A percentile compares a stretch with the other conserved stretches of the same genome.
phyloP scores from a whole-genome alignment of 2,113 vertebrate species.

The Aspiorhynchus laticeps region DNA sequence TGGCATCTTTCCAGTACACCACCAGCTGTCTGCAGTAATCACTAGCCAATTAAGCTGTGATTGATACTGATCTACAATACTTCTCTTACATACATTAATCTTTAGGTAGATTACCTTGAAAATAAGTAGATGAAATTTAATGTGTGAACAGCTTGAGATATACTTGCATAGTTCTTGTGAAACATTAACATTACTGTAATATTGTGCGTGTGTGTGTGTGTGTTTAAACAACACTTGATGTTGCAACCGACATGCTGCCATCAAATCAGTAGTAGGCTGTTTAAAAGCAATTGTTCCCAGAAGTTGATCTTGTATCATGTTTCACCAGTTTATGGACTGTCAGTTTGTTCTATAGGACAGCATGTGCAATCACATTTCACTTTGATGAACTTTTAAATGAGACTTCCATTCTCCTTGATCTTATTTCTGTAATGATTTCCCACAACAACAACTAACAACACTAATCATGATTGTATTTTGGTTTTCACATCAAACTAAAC shows the following conservation, averaged over 20 bases:
- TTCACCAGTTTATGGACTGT: background rate
- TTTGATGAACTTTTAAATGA: background rate
- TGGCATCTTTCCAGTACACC: constrained; percentile 89
- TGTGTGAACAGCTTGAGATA: background rate
- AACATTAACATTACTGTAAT: background rate
- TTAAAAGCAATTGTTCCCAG: background rate
- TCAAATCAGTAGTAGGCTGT: background rate
- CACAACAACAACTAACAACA: background rate
- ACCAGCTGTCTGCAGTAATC: constrained; percentile 73
- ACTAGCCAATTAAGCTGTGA: background rate
- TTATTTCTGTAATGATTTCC: background rate
- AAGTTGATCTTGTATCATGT: background rate
- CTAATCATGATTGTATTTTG: constrained; percentile 14
- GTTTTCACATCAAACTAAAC: background rate
- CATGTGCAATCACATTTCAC: background rate
- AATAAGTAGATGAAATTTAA: background rate
- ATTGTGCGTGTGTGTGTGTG: background rate
- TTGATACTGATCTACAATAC: background rate
- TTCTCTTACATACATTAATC: background rate
- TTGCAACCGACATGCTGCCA: background rate
- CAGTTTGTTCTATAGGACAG: background rate
- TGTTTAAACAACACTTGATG: background rate
- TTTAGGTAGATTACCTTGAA: background rate
- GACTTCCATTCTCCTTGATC: background rate
- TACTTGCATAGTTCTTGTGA: background rate